A percentile compares a stretch with the other conserved stretches of the same genome.
These are phyloP conservation scores for Perca fluviatilis DNA, from an alignment of 2,113 vertebrate species.

Conservation along the genomic window DNA sequence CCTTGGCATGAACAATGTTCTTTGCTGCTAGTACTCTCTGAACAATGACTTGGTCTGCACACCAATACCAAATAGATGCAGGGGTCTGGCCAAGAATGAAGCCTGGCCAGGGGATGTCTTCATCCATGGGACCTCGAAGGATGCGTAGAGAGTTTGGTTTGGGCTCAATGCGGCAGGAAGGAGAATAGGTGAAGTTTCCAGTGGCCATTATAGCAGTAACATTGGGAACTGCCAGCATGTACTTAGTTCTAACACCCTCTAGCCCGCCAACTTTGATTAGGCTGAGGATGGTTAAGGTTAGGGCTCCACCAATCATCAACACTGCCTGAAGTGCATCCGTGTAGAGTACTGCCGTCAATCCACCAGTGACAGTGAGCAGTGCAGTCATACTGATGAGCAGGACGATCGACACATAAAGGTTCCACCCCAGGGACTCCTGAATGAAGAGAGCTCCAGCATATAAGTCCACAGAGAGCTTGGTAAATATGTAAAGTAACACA, in stretches of 20 bases:
- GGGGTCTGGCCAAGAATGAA: conserved; percentile 97
- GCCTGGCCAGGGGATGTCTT: conserved; percentile 97
- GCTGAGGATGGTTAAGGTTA: conserved; percentile 94
- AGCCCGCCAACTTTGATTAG: conserved; percentile 93
- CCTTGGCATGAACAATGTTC: conserved; percentile 95
- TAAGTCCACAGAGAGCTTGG: conserved; percentile 97
- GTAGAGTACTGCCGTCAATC: conserved; percentile 97
- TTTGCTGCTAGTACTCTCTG: conserved; percentile 97
- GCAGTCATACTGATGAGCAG: conserved; percentile 96
- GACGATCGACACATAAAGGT: conserved; percentile 95
- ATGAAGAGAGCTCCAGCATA: conserved; percentile 99
- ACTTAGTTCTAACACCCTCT: conserved; percentile 93
- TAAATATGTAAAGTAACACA: conserved; percentile 96
- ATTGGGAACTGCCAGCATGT: conserved; percentile 95
- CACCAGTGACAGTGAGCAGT: conserved; percentile 94
- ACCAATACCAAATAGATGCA: conserved; percentile 99
- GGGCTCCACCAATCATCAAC: conserved; percentile 95
- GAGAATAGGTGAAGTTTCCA: conserved; percentile 91
- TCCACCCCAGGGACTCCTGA: conserved; percentile 98
- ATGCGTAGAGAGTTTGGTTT: conserved; percentile 92
- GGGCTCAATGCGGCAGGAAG: conserved; percentile 91
- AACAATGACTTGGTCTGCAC: conserved; percentile 98
- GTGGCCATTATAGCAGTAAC: conserved; percentile 89
- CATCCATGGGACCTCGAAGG: conserved; percentile 92
- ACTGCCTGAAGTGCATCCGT: conserved; percentile 97